Conservation (phyloP, 2,888 invertebrate genomes). For the Rambutsinella grinnellia region DNA sequence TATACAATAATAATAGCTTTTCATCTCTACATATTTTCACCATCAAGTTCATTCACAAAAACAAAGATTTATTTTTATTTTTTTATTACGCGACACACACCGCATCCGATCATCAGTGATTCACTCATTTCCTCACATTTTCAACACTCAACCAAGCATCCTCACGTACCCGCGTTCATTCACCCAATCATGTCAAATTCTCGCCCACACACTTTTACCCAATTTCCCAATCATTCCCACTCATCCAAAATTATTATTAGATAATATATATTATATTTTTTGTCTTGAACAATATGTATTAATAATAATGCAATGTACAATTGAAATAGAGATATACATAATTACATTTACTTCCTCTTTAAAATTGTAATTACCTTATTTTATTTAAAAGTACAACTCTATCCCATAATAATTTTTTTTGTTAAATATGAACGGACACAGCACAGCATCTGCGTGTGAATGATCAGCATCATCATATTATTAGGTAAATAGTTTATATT, state of each 20-base stretch:
- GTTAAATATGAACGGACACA: conserved; percentile 35
- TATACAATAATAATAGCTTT: not conserved
- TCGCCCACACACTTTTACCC: not conserved
- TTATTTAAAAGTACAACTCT: not conserved
- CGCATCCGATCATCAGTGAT: not conserved
- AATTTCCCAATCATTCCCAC: no score
- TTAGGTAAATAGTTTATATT: conserved; percentile 6
- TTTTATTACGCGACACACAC: no score
- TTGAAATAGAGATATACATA: conserved; percentile 42
- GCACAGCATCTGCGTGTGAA: conserved; percentile 22
- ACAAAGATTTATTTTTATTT: not conserved
- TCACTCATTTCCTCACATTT: not conserved
- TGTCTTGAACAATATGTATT: conserved; percentile 34
- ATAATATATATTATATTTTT: conserved; percentile 5
- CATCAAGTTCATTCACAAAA: not conserved
- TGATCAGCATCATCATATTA: not conserved
- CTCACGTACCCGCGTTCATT: not conserved
- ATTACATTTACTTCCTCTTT: not conserved
- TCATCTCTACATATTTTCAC: not conserved
- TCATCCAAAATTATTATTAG: no score
- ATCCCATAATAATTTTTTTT: not conserved
- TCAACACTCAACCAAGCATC: not conserved
- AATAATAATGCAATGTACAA: conserved; percentile 35
- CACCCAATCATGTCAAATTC: not conserved
- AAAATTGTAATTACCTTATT: not conserved